A percentile compares a stretch with the other conserved stretches of the same genome.
These are phyloP conservation scores for Sepiola atlantica DNA, from an alignment of 2,888 invertebrate genomes.

Conservation along the genomic window DNA sequence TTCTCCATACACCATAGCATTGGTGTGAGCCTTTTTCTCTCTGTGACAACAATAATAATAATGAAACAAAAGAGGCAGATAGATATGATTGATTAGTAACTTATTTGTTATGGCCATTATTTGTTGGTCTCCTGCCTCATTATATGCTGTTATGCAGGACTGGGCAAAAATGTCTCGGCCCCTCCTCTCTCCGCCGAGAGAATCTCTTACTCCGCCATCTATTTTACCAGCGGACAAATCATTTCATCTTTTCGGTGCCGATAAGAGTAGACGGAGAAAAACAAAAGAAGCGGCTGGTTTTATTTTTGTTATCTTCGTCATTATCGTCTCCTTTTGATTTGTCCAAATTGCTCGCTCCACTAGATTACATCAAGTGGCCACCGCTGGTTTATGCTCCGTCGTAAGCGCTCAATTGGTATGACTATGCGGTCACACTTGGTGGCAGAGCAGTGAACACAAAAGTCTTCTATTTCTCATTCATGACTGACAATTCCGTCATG, in stretches of 20 bases:
- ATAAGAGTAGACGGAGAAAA: background rate
- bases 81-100: slow-evolving; percentile 2
- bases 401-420: background rate
- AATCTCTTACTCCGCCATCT: background rate
- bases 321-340: background rate
- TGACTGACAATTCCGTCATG: slow-evolving; percentile 32
- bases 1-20: background rate
- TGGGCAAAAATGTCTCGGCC: background rate
- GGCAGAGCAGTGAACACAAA: background rate
- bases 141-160: slow-evolving; percentile 2
- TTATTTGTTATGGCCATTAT: background rate
- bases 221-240: slow-evolving; percentile 4
- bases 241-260: background rate
- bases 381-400: background rate
- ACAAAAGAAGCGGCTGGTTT: background rate
- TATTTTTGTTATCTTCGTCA: background rate
- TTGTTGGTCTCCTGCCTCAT: slow-evolving; percentile 2
- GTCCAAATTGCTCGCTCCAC: background rate
- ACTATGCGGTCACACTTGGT: background rate
- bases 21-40: background rate
- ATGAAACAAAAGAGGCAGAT: background rate
- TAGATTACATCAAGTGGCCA: slow-evolving; percentile 18
- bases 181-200: background rate
- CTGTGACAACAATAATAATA: background rate
- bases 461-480: background rate